Percentiles rank a stretch among this genome's conserved stretches.
Conservation (phyloP, 2,113 vertebrate genomes). For the Melanotaenia duboulayi region DNA sequence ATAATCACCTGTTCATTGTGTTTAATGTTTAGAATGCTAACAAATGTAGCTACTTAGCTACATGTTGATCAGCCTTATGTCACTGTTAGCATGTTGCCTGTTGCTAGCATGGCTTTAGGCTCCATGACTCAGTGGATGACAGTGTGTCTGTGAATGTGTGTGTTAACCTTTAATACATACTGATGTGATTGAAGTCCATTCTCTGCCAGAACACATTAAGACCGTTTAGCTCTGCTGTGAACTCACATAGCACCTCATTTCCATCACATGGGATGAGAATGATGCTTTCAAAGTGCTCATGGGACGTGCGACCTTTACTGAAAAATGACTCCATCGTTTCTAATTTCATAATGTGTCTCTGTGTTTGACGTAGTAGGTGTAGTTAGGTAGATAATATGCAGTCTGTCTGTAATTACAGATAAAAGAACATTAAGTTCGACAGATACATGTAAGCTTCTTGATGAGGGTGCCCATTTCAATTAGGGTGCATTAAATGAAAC, state of each 20-base stretch:
- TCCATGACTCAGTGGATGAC: neutral
- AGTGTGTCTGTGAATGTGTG: neutral
- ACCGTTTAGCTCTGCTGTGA: slow-evolving; percentile 50
- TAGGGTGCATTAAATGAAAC: slow-evolving; percentile 79
- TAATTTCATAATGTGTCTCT: slow-evolving; percentile 62
- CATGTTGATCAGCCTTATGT: too few relatives aligned
- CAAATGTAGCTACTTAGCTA: too few relatives aligned
- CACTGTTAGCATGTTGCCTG: too few relatives aligned
- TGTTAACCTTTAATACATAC: slow-evolving; percentile 24
- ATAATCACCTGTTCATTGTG: too few relatives aligned
- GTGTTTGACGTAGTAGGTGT: slow-evolving; percentile 42
- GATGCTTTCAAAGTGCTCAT: slow-evolving; percentile 28
- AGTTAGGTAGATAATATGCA: slow-evolving; percentile 62
- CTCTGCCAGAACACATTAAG: slow-evolving; percentile 44
- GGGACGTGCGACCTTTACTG: slow-evolving; percentile 61
- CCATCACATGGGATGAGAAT: slow-evolving; percentile 35
- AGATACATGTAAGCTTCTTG: slow-evolving; percentile 78
- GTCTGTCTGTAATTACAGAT: slow-evolving; percentile 77
- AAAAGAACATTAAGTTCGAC: slow-evolving; percentile 76
- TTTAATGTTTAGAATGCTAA: too few relatives aligned
- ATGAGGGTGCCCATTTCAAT: slow-evolving; percentile 84
- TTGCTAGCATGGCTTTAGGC: too few relatives aligned
- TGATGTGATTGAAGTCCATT: neutral
- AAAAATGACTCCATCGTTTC: slow-evolving; percentile 60
- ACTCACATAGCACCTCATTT: slow-evolving; percentile 52